Evolutionary conservation across 2,113 vertebrate species (phyloP).

Genomic region (Corythaixoides concolor): DNA sequence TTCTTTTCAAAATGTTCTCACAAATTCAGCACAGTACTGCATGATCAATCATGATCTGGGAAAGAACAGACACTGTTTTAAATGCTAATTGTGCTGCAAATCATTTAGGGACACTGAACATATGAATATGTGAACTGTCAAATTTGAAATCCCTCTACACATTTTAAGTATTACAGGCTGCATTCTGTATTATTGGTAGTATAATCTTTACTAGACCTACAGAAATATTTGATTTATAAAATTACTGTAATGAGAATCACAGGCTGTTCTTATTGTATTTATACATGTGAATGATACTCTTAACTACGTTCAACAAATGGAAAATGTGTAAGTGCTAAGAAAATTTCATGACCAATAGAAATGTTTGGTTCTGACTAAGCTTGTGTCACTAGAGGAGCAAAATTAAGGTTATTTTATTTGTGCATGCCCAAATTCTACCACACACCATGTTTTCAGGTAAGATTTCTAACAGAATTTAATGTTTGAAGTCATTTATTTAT

Average conservation of each 20-base stretch:
- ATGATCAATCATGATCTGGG: slow-evolving; percentile 19
- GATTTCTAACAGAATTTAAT: background rate
- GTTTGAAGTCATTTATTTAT: background rate
- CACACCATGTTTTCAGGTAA: background rate
- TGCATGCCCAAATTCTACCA: background rate
- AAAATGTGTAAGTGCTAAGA: background rate
- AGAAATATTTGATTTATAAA: slow-evolving; percentile 29
- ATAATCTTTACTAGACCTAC: background rate
- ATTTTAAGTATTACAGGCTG: background rate
- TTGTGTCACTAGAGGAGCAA: background rate
- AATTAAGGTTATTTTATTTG: background rate
- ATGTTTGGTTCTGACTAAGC: background rate
- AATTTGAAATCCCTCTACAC: background rate
- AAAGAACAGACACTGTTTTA: slow-evolving; percentile 31
- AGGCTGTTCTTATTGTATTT: background rate
- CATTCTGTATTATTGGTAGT: background rate
- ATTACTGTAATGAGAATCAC: background rate
- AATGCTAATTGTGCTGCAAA: slow-evolving; percentile 37
- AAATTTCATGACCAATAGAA: background rate
- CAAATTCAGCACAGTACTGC: background rate
- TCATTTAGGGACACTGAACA: slow-evolving; percentile 1
- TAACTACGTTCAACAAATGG: background rate
- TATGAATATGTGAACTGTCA: slow-evolving; percentile 35
- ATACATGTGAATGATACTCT: background rate
- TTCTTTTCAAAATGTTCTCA: slow-evolving; percentile 26